These are phyloP conservation scores for Nerophis lumbriciformis DNA, from an alignment of 2,113 vertebrate species.

Conservation along the genomic window DNA sequence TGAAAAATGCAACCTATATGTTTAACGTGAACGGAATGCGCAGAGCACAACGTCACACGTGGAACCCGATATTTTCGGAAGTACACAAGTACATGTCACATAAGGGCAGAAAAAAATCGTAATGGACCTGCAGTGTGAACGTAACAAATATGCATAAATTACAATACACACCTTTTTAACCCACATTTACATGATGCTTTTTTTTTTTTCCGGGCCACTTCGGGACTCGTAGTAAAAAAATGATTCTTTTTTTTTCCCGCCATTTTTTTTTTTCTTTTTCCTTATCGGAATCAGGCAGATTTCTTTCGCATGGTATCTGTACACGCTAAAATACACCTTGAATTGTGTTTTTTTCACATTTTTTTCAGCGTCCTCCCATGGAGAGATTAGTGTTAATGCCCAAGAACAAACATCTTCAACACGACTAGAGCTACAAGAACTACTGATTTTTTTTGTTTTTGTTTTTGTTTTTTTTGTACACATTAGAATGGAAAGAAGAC, in stretches of 20 bases:
- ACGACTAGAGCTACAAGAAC: slow-evolving; percentile 72
- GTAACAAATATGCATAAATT: slow-evolving; percentile 60
- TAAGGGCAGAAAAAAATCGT: too few species aligned
- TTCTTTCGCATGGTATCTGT: slow-evolving; percentile 56
- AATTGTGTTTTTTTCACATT: slow-evolving; percentile 35
- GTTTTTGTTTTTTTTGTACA: slow-evolving; percentile 47
- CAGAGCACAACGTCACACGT: too few species aligned
- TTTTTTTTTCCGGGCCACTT: slow-evolving; percentile 57
- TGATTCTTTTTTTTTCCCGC: slow-evolving; percentile 36
- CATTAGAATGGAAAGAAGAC: slow-evolving; percentile 69
- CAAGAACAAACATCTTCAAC: slow-evolving; percentile 71
- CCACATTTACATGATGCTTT: slow-evolving; percentile 41
- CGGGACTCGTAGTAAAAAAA: slow-evolving; percentile 58
- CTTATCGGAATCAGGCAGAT: slow-evolving; percentile 42
- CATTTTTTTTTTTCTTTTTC: slow-evolving; percentile 37
- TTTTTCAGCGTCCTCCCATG: slow-evolving; percentile 20
- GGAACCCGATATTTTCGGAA: too few species aligned
- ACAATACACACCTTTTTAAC: slow-evolving; percentile 63
- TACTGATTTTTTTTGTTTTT: slow-evolving; percentile 41
- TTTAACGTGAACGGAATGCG: too few species aligned
- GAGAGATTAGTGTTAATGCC: slow-evolving; percentile 70
- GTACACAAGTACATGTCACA: too few species aligned
- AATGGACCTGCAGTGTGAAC: too few species aligned
- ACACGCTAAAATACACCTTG: slow-evolving; percentile 47
- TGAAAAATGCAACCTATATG: too few species aligned